These are phyloP conservation scores for Microcebus griseorufus DNA, from an alignment of 2,113 vertebrate species.

Conservation along the genomic window DNA sequence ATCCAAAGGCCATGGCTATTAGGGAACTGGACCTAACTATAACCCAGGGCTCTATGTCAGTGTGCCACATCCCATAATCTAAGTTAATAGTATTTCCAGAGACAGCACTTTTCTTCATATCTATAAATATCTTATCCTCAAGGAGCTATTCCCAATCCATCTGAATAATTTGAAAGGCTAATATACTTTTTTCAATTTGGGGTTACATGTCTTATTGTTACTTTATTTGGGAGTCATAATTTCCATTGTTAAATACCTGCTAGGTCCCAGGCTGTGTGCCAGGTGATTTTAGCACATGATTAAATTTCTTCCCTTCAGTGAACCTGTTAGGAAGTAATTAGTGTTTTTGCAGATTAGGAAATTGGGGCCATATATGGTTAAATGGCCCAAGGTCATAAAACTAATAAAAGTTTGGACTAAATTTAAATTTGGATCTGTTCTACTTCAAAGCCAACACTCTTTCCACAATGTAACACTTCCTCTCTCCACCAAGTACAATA, in stretches of 20 bases:
- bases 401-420: slow-evolving; percentile 7
- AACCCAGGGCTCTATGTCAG: not conserved
- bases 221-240: not conserved
- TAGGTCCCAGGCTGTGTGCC: not conserved
- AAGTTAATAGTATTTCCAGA: not conserved
- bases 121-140: not conserved
- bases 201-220: not conserved
- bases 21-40: not conserved
- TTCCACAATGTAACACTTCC: not conserved
- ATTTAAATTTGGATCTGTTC: slow-evolving; percentile 21
- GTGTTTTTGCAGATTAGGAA: slow-evolving; percentile 23
- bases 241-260: not conserved
- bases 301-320: not conserved
- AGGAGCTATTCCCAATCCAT: not conserved
- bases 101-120: not conserved
- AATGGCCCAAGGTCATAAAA: slow-evolving; percentile 35
- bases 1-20: not conserved
- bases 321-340: not conserved
- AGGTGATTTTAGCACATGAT: not conserved
- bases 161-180: not conserved
- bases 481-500: not conserved
- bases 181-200: not conserved
- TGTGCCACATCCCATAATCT: not conserved
- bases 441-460: not conserved
- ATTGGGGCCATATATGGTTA: not conserved